Conservation (phyloP, 2,797 vertebrate genomes). For the Microhierax caerulescens region DNA sequence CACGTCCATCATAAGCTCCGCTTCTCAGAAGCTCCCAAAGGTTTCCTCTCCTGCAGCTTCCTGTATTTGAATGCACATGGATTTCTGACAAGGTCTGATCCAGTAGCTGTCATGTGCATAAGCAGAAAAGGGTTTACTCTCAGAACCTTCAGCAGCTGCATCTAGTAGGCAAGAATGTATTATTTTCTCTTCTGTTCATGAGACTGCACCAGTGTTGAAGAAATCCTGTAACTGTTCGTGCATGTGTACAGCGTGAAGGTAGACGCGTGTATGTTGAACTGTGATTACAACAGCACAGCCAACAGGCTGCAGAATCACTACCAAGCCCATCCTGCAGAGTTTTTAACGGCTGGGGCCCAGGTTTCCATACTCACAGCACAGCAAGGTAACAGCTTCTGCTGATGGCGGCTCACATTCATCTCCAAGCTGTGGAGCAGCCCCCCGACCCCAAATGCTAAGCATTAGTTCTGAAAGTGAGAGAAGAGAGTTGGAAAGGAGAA, state of each 20-base stretch:
- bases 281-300: not conserved
- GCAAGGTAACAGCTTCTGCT: not conserved
- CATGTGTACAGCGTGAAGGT: not conserved
- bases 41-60: not conserved
- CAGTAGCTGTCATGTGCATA: not conserved
- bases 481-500: not conserved
- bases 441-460: not conserved
- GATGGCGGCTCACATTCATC: conserved; percentile 2
- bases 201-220: not conserved
- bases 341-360: not conserved
- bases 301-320: not conserved
- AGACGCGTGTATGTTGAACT: not conserved
- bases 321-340: not conserved
- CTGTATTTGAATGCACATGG: not conserved
- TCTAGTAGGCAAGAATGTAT: fast-evolving
- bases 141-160: not conserved
- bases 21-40: conserved; percentile 1
- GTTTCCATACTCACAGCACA: not conserved
- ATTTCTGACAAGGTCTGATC: not conserved
- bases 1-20: not conserved
- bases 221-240: not conserved
- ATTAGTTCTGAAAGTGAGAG: not conserved
- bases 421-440: not conserved
- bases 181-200: not conserved
- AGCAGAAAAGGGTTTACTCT: not conserved